Evolutionary conservation across 1,140 invertebrate genomes (phyloP).

Genomic region (Apolygus lucorum): DNA sequence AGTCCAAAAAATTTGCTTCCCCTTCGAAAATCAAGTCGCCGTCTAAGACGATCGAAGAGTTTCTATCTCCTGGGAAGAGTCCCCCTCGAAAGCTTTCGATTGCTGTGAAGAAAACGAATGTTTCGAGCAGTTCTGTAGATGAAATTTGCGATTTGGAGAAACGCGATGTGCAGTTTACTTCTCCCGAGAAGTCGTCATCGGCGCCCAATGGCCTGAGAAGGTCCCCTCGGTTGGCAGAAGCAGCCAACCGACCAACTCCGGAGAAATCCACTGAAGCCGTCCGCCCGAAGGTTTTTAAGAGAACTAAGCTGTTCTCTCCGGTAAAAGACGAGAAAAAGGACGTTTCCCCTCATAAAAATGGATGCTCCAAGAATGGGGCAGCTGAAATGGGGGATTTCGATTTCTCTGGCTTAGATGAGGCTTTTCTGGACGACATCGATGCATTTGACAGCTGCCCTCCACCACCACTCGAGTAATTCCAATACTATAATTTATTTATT

Average conservation of each 20-base stretch:
- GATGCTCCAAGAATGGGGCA: no score
- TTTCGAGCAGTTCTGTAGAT: no score
- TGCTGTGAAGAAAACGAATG: neutral
- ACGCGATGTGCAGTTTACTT: neutral
- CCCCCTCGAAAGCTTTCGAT: neutral
- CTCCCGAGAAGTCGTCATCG: no score
- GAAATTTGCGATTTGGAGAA: neutral
- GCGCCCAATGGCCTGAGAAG: neutral
- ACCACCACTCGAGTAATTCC: no score
- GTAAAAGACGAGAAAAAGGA: neutral
- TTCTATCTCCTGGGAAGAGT: neutral
- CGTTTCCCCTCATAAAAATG: no score
- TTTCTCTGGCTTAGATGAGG: neutral
- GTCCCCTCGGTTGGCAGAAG: neutral
- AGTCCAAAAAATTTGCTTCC: neutral
- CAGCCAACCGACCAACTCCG: neutral
- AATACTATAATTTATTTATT: no score
- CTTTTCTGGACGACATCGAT: neutral
- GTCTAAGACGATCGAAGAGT: neutral
- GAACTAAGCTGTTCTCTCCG: slow-evolving; percentile 1
- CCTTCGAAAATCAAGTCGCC: neutral
- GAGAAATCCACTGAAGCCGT: neutral
- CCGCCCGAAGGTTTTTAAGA: neutral
- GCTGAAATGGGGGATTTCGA: neutral
- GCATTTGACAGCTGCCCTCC: neutral